phyloP scores from a whole-genome alignment of 2,113 vertebrate genomes.

The Chroicocephalus ridibundus region DNA sequence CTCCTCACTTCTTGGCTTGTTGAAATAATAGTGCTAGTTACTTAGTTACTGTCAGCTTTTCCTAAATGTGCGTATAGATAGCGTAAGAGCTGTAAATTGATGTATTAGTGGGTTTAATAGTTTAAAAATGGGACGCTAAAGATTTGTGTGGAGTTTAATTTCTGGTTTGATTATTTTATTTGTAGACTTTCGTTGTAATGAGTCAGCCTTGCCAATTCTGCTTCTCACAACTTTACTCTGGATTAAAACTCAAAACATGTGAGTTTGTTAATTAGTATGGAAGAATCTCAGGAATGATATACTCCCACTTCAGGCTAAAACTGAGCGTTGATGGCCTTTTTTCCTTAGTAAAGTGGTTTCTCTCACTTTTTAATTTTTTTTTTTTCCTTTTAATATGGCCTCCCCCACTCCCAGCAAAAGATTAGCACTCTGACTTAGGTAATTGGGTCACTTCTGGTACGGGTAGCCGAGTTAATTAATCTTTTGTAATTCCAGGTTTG shows the following conservation, averaged over 20 bases:
- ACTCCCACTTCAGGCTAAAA: conserved; percentile 35
- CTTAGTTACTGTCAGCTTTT: neutral
- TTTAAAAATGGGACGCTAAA: neutral
- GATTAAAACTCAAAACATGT: conserved; percentile 39
- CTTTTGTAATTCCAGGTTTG: neutral
- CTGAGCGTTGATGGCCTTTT: neutral
- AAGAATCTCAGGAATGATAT: conserved; percentile 54
- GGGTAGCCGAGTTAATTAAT: neutral
- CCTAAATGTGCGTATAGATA: neutral
- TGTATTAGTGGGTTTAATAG: neutral
- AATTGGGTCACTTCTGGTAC: conserved; percentile 1
- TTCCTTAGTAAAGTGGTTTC: neutral
- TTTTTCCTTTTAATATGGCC: neutral
- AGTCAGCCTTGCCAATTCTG: neutral
- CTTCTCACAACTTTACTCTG: neutral
- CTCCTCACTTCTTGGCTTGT: neutral
- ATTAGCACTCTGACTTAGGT: neutral
- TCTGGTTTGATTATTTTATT: neutral
- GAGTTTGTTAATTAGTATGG: conserved; percentile 51
- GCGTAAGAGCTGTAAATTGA: neutral
- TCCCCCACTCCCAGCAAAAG: neutral
- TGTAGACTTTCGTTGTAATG: neutral
- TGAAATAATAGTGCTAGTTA: neutral
- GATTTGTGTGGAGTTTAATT: neutral
- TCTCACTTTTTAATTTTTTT: neutral